Conservation (phyloP, 2,797 vertebrate species). For the Danio tinwini region DNA sequence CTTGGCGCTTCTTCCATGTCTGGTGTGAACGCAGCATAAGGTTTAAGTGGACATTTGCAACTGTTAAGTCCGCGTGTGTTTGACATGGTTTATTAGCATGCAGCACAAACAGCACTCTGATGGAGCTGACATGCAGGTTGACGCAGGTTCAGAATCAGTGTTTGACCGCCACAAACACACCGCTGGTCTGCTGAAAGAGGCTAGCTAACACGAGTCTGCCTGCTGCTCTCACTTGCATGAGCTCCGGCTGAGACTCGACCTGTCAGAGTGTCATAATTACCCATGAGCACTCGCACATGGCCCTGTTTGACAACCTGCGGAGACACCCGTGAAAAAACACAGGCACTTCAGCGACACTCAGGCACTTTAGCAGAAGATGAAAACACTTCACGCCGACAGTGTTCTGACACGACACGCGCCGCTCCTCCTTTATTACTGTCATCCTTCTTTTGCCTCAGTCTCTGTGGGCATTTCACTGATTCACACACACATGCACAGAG, state of each 20-base stretch:
- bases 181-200: neutral
- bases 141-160: neutral
- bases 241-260: constrained; percentile 50
- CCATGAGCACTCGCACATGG: constrained; percentile 47
- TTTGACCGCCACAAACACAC: neutral
- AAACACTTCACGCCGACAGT: constrained; percentile 45
- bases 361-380: constrained; percentile 61
- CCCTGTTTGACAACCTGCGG: constrained; percentile 45
- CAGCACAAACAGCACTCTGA: too few relatives aligned
- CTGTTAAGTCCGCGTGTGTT: too few relatives aligned
- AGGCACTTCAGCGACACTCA: constrained; percentile 1
- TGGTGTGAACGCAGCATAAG: too few relatives aligned
- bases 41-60: too few relatives aligned
- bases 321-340: constrained; percentile 44
- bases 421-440: constrained; percentile 34
- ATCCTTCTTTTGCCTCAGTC: constrained; percentile 14
- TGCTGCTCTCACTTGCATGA: constrained; percentile 20
- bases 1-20: too few relatives aligned
- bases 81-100: too few relatives aligned
- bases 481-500: neutral
- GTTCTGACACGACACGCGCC: constrained; percentile 33
- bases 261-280: constrained; percentile 62
- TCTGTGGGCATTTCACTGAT: constrained; percentile 19
- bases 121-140: too few relatives aligned
- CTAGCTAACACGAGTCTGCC: neutral